A percentile compares a stretch with the other conserved stretches of the same genome.
phyloP scores from a whole-genome alignment of 2,113 vertebrate genomes.

The Phylloscopus whistleri region DNA sequence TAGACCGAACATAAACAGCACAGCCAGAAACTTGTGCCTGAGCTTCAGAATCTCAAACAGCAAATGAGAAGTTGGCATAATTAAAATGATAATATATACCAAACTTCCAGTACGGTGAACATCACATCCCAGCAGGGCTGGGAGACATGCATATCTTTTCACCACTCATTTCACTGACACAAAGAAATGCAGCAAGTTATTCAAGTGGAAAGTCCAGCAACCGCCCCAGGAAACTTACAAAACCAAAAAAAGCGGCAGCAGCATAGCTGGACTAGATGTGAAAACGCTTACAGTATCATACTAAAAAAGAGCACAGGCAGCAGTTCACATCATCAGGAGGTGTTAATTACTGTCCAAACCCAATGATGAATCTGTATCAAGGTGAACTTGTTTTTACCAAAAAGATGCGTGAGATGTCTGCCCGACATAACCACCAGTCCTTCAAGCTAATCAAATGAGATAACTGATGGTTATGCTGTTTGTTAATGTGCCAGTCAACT shows the following conservation, averaged over 20 bases:
- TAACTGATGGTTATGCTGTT: not conserved
- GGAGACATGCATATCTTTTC: not conserved
- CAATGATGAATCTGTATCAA: not conserved
- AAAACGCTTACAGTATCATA: not conserved
- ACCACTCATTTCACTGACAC: not conserved
- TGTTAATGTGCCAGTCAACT: not conserved
- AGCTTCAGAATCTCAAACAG: not conserved
- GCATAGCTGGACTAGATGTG: not conserved
- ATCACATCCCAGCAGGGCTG: not conserved
- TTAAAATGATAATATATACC: conserved; percentile 7
- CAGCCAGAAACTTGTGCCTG: not conserved
- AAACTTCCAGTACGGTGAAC: not conserved
- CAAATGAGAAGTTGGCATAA: not conserved
- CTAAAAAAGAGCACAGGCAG: not conserved
- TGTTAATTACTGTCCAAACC: not conserved
- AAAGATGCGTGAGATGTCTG: not conserved
- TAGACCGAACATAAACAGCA: not conserved
- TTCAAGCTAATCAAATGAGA: not conserved
- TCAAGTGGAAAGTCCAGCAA: not conserved
- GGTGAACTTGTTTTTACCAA: not conserved
- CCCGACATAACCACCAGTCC: not conserved
- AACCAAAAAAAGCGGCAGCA: not conserved
- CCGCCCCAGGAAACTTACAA: not conserved
- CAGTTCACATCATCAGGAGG: not conserved
- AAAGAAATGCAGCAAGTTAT: not conserved